Conservation (phyloP, 2,113 vertebrate species). For the Dromiciops gliroides region DNA sequence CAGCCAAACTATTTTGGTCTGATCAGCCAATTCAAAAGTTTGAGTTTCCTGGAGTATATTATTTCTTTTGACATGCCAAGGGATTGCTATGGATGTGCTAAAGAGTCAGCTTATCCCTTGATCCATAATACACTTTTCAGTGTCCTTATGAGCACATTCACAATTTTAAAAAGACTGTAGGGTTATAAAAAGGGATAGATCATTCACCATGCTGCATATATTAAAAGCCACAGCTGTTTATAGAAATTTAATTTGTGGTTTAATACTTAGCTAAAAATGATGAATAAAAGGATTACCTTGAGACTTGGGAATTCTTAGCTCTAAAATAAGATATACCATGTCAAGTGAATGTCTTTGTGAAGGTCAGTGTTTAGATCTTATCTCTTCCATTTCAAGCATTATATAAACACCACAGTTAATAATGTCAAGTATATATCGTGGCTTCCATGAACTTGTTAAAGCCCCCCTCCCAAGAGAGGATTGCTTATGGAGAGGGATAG, state of each 20-base stretch:
- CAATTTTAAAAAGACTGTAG: slow-evolving; percentile 7
- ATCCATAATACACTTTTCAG: slow-evolving; percentile 14
- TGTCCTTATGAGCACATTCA: not conserved
- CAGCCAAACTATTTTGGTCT: slow-evolving; percentile 17
- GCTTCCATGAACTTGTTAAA: slow-evolving; percentile 1
- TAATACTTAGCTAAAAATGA: slow-evolving; percentile 7
- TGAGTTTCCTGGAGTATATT: not conserved
- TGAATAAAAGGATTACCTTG: slow-evolving; percentile 26
- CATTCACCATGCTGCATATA: not conserved
- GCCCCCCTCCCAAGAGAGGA: not conserved
- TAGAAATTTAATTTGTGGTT: not conserved
- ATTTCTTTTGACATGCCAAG: not conserved
- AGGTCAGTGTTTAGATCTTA: not conserved
- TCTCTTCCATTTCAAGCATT: not conserved
- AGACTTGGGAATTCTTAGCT: slow-evolving; percentile 9
- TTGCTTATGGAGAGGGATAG: not conserved
- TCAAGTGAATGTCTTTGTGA: not conserved
- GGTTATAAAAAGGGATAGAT: slow-evolving; percentile 18
- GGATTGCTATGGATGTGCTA: not conserved
- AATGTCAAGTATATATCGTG: not conserved
- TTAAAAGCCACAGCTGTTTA: not conserved
- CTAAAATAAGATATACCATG: not conserved
- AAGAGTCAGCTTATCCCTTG: slow-evolving; percentile 18
- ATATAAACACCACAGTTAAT: slow-evolving; percentile 12
- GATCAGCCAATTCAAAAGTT: slow-evolving; percentile 56